Conservation (phyloP, 2,888 invertebrate genomes). For the Sinelater perroti region DNA sequence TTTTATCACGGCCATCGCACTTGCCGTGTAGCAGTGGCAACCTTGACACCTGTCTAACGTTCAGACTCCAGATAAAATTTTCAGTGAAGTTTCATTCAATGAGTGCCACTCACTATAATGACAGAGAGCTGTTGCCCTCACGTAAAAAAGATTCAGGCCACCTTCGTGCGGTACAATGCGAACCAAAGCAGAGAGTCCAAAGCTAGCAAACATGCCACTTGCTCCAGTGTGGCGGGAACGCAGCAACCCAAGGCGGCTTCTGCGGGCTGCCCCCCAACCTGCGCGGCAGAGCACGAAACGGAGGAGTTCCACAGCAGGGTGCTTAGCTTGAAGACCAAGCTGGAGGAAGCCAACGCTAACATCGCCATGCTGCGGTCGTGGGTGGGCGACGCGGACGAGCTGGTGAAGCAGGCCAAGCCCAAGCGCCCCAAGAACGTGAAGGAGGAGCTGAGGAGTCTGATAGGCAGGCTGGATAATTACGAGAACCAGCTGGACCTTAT, state of each 20-base stretch:
- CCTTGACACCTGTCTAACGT: too few species aligned
- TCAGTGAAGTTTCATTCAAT: too few species aligned
- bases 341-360: slow-evolving; percentile 8
- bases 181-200: background rate
- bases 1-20: too few species aligned
- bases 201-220: background rate
- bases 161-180: background rate
- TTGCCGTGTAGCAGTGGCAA: too few species aligned
- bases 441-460: slow-evolving; percentile 7
- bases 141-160: background rate
- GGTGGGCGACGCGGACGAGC: background rate
- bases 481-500: background rate
- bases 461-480: slow-evolving; percentile 5
- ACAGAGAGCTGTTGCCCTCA: background rate
- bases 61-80: too few species aligned
- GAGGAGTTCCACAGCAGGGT: slow-evolving; percentile 2
- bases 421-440: background rate
- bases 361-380: slow-evolving; percentile 15
- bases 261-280: background rate
- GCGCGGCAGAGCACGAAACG: background rate
- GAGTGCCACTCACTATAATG: background rate
- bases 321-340: background rate
- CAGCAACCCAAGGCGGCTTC: background rate
- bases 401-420: background rate
- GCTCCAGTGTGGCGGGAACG: background rate